Evolutionary conservation across 2,797 vertebrate species (phyloP).

Genomic region (Phataginus tetradactyla): DNA sequence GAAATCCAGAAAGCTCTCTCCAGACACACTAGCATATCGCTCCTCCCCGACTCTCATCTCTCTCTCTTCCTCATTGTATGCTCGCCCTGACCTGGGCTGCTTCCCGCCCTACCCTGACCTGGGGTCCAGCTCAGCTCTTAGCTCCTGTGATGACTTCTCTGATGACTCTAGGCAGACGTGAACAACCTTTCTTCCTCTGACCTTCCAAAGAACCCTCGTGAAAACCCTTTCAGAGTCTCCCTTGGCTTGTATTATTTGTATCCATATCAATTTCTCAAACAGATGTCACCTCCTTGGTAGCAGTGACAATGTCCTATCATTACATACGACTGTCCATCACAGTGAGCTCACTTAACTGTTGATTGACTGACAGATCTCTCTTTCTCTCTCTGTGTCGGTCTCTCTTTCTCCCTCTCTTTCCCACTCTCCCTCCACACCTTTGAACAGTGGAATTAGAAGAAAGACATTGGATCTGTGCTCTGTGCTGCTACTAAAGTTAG

Average conservation of each 20-base stretch:
- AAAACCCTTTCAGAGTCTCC: not conserved
- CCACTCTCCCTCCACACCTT: not conserved
- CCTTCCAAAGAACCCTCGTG: not conserved
- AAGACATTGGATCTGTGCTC: not conserved
- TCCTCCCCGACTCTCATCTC: not conserved
- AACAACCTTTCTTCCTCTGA: not conserved
- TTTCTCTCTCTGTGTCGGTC: not conserved
- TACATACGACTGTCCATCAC: not conserved
- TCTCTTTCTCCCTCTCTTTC: not conserved
- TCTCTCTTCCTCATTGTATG: not conserved
- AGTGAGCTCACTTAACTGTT: not conserved
- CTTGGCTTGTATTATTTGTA: not conserved
- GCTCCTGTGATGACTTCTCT: not conserved
- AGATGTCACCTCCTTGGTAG: not conserved
- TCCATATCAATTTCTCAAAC: not conserved
- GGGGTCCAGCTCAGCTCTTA: not conserved
- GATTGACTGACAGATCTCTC: not conserved
- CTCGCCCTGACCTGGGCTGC: no score
- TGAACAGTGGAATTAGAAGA: not conserved
- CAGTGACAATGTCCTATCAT: not conserved
- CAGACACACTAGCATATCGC: not conserved
- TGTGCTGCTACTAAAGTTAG: not conserved
- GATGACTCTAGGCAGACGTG: not conserved
- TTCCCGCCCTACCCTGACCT: not conserved
- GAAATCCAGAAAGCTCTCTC: not conserved